Base-by-base conservation (phyloP, 35 echinoderm and acorn worm genomes). In the Stichopus chloronotus region DNA sequence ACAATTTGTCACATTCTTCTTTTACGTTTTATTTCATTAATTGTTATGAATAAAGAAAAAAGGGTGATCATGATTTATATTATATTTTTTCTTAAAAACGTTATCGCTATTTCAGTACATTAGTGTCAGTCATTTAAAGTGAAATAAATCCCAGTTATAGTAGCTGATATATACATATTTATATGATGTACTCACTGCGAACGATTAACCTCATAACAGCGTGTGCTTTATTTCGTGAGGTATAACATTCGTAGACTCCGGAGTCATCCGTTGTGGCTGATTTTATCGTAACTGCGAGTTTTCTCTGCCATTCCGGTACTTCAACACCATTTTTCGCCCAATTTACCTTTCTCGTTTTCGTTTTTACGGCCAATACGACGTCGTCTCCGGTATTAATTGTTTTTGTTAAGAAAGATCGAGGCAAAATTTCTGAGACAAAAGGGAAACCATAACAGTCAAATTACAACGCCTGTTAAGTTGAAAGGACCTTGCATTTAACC, bases 141-240 rank as follows among this genome's bases (percentile, higher is more conserved):
- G 30, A 43, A 43, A 43, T 43, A 43, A 43, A 43, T 43, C 30
- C 30, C 30, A 43, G 30, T 3, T 43, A 3, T 43, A 43, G 30
- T 43, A 0, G 30, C 30, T 43, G 30, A 43, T 43, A 43, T 43
- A 43, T 43, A 43, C 3, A 43, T 43, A 43, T 43, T 1, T 43
- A 43, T 43, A 43, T 3, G 30, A 43, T 43, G 22, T 74, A 74
- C 81, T 55, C 14, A 84, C 81, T 57, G 13, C 81, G 53, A 10
- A 84, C 81, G 7, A 84, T 84, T 7, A 84, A 17, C 14, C 81
- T 84, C 81, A 84, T 84, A 12, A 84, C 53, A 43, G 81, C 81
- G 21, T 84, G 81, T 56, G 81, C 11, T 17, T 56, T 12, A 10
- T 57, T 84, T 12, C 30, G 81, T 16, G 19, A 16, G 52, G 9